These are phyloP conservation scores for Drosophila paucipuncta DNA, from an alignment of 2,888 invertebrate genomes.

Conservation along the genomic window DNA sequence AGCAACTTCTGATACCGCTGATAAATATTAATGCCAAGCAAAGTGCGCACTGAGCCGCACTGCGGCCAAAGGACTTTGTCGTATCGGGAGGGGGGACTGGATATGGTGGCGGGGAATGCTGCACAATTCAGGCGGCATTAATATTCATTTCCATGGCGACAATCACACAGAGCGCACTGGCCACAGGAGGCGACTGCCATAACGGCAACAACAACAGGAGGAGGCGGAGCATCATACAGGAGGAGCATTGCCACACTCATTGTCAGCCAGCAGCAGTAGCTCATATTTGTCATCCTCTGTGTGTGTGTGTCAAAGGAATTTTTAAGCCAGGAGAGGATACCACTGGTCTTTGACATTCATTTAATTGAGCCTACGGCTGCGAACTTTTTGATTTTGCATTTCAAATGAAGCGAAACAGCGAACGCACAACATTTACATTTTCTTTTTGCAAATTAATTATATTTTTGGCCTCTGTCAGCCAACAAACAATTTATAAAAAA, in stretches of 20 bases:
- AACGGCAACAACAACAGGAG: slow-evolving; percentile 32
- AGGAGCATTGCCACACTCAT: slow-evolving; percentile 29
- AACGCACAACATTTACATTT: slow-evolving; percentile 47
- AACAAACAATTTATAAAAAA: not conserved
- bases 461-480: slow-evolving; percentile 25
- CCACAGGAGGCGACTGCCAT: slow-evolving; percentile 68
- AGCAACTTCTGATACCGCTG: slow-evolving; percentile 73
- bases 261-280: slow-evolving; percentile 34
- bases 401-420: slow-evolving; percentile 63
- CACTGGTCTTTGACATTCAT: slow-evolving; percentile 76
- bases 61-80: slow-evolving; percentile 79
- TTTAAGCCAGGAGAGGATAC: slow-evolving; percentile 57
- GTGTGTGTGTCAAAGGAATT: slow-evolving; percentile 72
- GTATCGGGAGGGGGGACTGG: not conserved
- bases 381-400: slow-evolving; percentile 70
- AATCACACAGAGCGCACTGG: slow-evolving; percentile 63
- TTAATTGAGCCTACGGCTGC: slow-evolving; percentile 69
- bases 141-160: slow-evolving; percentile 81
- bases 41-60: slow-evolving; percentile 79
- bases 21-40: slow-evolving; percentile 80
- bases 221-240: slow-evolving; percentile 18
- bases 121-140: slow-evolving; percentile 70
- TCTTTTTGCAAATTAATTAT: slow-evolving; percentile 51
- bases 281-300: slow-evolving; percentile 43
- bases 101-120: slow-evolving; percentile 27